Conservation (phyloP, 2,113 vertebrate species). For the Solenodon paradoxus region DNA sequence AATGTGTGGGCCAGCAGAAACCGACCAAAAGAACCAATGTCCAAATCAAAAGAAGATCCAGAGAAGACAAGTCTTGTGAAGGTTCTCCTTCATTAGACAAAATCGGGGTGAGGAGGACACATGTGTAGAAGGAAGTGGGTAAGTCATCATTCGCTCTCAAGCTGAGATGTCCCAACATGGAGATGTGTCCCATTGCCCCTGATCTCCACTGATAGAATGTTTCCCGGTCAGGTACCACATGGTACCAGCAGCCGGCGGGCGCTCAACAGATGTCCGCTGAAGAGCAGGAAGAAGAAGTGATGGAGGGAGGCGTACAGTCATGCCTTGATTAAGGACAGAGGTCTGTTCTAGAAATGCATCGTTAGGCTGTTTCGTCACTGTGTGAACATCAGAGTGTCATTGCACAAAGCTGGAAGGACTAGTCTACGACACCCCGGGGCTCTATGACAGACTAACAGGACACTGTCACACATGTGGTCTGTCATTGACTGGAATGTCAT, state of each 20-base stretch:
- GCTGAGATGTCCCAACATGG: neutral
- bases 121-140: neutral
- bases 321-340: too few relatives aligned
- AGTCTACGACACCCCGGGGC: too few relatives aligned
- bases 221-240: neutral
- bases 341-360: too few relatives aligned
- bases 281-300: neutral
- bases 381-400: too few relatives aligned
- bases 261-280: neutral
- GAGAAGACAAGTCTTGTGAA: neutral
- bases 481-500: too few relatives aligned
- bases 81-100: neutral
- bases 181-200: too few relatives aligned
- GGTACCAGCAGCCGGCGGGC: neutral
- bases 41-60: neutral
- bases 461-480: too few relatives aligned
- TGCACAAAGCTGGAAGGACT: too few relatives aligned
- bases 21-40: neutral
- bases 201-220: neutral
- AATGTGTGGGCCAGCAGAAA: neutral
- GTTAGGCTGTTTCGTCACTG: too few relatives aligned
- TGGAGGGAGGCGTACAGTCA: neutral
- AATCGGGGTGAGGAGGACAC: neutral
- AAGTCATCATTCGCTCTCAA: neutral
- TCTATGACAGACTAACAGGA: too few relatives aligned